Evolutionary conservation across 2,888 invertebrate genomes (phyloP), one percentile per base, ranked within the genome.

Genomic region (Cheilosia impressa): DNA sequence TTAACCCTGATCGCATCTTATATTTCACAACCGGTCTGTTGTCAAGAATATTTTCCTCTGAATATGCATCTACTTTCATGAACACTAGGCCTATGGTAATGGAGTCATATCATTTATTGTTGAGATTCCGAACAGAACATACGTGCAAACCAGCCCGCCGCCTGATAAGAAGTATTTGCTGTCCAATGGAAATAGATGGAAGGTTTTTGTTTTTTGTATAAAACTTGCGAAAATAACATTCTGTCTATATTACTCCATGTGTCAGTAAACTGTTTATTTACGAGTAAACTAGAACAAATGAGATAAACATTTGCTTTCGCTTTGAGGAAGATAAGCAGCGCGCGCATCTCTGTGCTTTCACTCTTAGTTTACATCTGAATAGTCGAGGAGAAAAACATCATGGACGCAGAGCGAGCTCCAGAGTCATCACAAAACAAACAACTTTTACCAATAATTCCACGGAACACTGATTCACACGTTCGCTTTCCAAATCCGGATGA

Each of bases 261-360:
- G 78, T 63, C 71, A 72, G 65, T 77, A 53, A 68, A 68, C 60
- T 53, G 58, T 41, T 52, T 34, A 22, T 27, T 19, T 22, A 27
- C 52, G 22, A 27, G 24, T 13, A 31, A 84, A 75, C 24, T 69
- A 43, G 69, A 71, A 47, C 80, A 75, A 69, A 75, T 65, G 69
- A 79, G 75, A 84, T 75, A 79, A 77, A 84, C 31, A 17, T 19
- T 19, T 50, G 41, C 68, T 79, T 57, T 52, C 45, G 65, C 57
- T 45, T 22, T 57, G 57, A 15, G 9, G 17, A 60, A 79, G 80
- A 80, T 79, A 84, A 83, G 58, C 15, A 10, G 10, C 19, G 55
- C 17, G 41, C 31, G n/a, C 63, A 65, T 71, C 71, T 71, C 17
- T 60, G 10, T 24, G 34, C 17, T 58, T 22, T 52, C 6, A 62